Conservation (phyloP, 2,888 invertebrate genomes). For the Pocota personata region DNA sequence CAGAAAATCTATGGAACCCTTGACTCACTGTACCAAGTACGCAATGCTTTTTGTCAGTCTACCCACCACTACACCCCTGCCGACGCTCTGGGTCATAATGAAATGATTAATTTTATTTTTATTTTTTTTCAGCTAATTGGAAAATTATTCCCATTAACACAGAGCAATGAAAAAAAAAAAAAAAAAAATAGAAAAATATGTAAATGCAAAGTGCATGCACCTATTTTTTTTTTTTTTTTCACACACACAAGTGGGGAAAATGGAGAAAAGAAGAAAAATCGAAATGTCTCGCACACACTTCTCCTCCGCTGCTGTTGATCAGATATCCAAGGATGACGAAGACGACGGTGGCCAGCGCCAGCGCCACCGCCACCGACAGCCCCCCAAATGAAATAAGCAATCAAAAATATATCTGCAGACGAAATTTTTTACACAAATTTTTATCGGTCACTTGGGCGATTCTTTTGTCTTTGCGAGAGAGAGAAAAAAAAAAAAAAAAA, state of each 20-base stretch:
- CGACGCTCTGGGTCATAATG: background rate
- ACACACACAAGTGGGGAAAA: constrained; percentile 33
- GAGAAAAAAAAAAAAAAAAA: too few relatives aligned
- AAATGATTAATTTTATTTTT: background rate
- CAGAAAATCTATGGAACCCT: background rate
- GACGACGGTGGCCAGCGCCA: constrained; percentile 24
- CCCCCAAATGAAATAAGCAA: constrained; percentile 49
- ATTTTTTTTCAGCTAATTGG: constrained; percentile 2
- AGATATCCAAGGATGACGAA: constrained; percentile 59
- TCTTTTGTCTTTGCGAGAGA: constrained; percentile 62
- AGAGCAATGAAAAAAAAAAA: constrained; percentile 2
- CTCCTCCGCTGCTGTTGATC: constrained; percentile 22
- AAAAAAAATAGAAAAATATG: constrained; percentile 12
- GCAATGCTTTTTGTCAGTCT: constrained; percentile 16
- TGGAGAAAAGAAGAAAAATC: constrained; percentile 64
- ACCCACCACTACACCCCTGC: constrained; percentile 3
- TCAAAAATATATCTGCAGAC: constrained; percentile 35
- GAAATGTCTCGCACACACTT: constrained; percentile 59
- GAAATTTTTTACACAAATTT: constrained; percentile 42
- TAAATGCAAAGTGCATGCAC: constrained; percentile 46
- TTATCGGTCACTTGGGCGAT: constrained; percentile 23
- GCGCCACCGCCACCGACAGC: too few relatives aligned
- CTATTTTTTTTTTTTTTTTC: constrained; percentile 8
- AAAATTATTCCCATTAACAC: constrained; percentile 14
- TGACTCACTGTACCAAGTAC: constrained; percentile 19